Evolutionary conservation across 2,888 invertebrate species (phyloP), one percentile per base, ranked within the genome.

Genomic region (Azorinus chamasolen): DNA sequence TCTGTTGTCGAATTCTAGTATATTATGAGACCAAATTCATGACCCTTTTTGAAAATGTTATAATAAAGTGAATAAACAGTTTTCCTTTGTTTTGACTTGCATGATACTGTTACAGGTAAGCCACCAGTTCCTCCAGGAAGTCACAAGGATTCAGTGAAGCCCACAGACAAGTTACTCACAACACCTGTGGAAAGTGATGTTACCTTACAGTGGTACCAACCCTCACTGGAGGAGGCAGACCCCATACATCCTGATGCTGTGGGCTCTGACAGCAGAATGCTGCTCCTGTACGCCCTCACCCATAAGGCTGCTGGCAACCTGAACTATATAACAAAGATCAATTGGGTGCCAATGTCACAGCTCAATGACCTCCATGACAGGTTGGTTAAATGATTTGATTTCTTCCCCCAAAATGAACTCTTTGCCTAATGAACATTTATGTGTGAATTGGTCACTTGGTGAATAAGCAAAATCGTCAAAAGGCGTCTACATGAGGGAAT

Each of bases 161-260:
- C 86, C 0, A 55, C 68, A 16, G 88, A 89, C 63, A 88, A 88
- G 65, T n/a, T 54, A 1, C 50, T 90, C 12, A 71, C 83, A 14
- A 66, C 79, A 20, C 83, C 88, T 12, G 41, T 74, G 12, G 91
- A 88, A 12, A 84, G 70, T 51, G 91, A 92, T 79, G 79, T 92
- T 24, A 84, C 85, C 12, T 58, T 91, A 20, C 92, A 92, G 84
- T 92, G 91, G 89, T 90, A 90, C 72, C 87, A 88, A 59, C 89
- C 90, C 12, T 82, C 88, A 10, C 76, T 90, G 18, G 89, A 87
- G 61, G 88, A 85, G 57, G 82, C 75, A 3, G 88, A 89, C 58
- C 85, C 85, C 6, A 18, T 66, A 25, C 51, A 71, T 53, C 84
- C 87, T 2, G 89, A 88, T 46, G 78, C 83, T n/a, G 66, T 69